Evolutionary conservation across 1,140 invertebrate species (phyloP).

Genomic region (Drosophila orena): DNA sequence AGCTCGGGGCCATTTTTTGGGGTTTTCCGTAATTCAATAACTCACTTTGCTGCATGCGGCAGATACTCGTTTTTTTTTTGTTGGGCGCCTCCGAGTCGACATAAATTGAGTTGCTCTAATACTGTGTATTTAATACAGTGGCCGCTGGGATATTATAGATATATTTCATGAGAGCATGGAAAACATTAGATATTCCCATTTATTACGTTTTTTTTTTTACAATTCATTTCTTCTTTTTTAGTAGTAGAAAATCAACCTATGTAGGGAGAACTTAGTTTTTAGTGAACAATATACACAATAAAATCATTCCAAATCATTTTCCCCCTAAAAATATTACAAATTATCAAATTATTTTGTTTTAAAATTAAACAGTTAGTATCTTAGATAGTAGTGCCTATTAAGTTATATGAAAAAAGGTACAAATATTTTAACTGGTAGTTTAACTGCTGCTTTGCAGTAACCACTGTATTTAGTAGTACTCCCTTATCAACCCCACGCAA

Average conservation of each 20-base stretch:
- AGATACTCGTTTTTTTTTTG: slow-evolving; percentile 37
- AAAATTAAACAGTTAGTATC: no score
- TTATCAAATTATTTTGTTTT: no score
- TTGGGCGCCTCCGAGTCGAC: slow-evolving; percentile 40
- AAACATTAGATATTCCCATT: background rate
- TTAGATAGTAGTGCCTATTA: no score
- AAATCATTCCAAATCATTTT: no score
- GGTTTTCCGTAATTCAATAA: slow-evolving; percentile 45
- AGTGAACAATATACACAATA: no score
- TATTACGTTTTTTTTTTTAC: no score
- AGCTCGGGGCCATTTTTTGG: slow-evolving; percentile 36
- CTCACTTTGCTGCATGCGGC: slow-evolving; percentile 19
- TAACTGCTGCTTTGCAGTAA: background rate
- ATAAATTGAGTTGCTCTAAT: slow-evolving; percentile 41
- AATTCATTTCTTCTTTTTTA: no score
- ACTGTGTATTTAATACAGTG: slow-evolving; percentile 31
- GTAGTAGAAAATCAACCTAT: no score
- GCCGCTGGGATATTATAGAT: background rate
- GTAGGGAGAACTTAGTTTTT: no score
- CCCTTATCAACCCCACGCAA: slow-evolving; percentile 26
- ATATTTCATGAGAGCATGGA: background rate
- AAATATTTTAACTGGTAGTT: no score
- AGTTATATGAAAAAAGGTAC: no score
- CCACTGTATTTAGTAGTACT: slow-evolving; percentile 11
- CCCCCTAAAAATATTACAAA: no score